These are phyloP conservation scores for Heteractis magnifica DNA, from an alignment of 92 coral and sea anemone genomes.

Conservation along the genomic window DNA sequence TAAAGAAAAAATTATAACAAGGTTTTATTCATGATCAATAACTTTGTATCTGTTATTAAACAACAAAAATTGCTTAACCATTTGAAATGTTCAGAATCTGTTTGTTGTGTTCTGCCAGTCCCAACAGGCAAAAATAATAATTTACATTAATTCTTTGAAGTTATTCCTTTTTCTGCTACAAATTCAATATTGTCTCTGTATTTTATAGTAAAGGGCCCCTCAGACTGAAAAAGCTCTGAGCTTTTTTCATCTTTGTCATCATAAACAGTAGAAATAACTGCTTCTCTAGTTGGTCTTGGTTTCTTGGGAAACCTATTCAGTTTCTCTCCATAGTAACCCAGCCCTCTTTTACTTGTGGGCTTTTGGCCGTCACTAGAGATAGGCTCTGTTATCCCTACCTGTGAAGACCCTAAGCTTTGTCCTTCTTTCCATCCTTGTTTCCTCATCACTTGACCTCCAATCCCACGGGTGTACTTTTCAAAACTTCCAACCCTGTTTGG, in stretches of 20 bases:
- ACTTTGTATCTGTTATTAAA: too few species aligned
- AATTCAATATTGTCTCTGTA: conserved; percentile 75
- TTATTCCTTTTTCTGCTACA: conserved; percentile 48
- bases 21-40: too few species aligned
- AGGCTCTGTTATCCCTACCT: conserved; percentile 83
- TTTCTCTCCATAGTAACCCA: conserved; percentile 94
- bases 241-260: conserved; percentile 70
- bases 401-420: conserved; percentile 79
- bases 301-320: conserved; percentile 73
- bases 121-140: neutral
- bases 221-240: conserved; percentile 61
- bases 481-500: conserved; percentile 82
- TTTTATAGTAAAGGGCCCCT: conserved; percentile 79
- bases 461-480: conserved; percentile 89
- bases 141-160: neutral
- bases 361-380: conserved; percentile 81
- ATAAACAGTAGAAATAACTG: conserved; percentile 82
- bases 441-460: conserved; percentile 87
- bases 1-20: too few species aligned
- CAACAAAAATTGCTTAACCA: too few species aligned
- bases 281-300: conserved; percentile 75
- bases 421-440: conserved; percentile 93
- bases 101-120: too few species aligned
- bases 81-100: too few species aligned
- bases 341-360: conserved; percentile 86